Percentiles rank a stretch among this genome's conserved stretches.
These are phyloP conservation scores for Petrocephalus schoutedeni DNA, from an alignment of 2,797 vertebrate species.

Conservation along the genomic window DNA sequence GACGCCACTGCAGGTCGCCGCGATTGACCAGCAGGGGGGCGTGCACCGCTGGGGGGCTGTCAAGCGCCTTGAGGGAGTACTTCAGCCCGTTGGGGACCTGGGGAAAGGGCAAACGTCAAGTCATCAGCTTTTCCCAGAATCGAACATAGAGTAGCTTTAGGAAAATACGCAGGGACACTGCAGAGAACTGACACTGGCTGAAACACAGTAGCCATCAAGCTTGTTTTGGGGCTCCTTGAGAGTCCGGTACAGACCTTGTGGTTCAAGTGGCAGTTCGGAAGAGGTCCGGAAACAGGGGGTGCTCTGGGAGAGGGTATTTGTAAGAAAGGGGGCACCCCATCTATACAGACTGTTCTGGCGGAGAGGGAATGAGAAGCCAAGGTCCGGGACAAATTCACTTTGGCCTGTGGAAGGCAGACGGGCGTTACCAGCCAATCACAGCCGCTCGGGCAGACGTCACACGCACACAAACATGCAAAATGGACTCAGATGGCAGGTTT, in stretches of 20 bases:
- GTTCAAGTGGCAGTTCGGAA: slow-evolving; percentile 64
- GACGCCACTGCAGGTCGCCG: slow-evolving; percentile 79
- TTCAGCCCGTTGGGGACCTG: slow-evolving; percentile 77
- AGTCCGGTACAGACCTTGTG: slow-evolving; percentile 59
- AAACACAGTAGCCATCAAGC: background rate
- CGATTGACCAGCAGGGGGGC: slow-evolving; percentile 63
- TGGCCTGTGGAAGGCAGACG: slow-evolving; percentile 48
- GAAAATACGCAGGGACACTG: background rate
- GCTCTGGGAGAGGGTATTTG: slow-evolving; percentile 61
- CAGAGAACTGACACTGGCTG: background rate
- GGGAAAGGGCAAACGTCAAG: slow-evolving; percentile 10
- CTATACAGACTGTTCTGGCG: slow-evolving; percentile 74
- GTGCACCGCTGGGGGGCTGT: slow-evolving; percentile 70
- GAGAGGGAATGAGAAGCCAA: slow-evolving; percentile 64
- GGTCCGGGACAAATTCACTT: slow-evolving; percentile 56
- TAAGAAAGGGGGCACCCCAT: slow-evolving; percentile 60
- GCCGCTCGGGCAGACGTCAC: background rate
- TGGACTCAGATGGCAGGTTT: no score
- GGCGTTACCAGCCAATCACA: background rate
- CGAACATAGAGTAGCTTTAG: background rate
- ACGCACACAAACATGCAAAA: background rate
- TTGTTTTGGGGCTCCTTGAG: background rate
- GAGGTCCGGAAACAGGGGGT: slow-evolving; percentile 55
- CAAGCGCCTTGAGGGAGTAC: slow-evolving; percentile 82
- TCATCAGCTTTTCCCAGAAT: background rate